Evolutionary conservation across 1,140 invertebrate genomes (phyloP).

Genomic region (Hesperophylax magnus): DNA sequence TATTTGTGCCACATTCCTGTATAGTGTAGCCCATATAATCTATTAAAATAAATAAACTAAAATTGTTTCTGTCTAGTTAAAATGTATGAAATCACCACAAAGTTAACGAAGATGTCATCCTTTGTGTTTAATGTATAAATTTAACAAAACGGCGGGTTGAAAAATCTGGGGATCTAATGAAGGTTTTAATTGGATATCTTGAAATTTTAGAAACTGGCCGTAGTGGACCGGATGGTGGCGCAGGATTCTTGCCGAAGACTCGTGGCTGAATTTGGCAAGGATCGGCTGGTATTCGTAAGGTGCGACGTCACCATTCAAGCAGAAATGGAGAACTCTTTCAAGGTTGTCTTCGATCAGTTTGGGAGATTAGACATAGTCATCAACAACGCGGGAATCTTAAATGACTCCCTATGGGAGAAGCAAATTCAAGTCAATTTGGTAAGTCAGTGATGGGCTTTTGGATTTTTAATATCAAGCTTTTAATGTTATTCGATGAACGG

Average conservation of each 20-base stretch:
- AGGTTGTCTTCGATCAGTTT: conserved; percentile 70
- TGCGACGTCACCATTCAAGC: conserved; percentile 78
- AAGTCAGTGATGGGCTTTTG: conserved; percentile 48
- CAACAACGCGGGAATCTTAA: conserved; percentile 75
- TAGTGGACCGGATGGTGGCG: conserved; percentile 61
- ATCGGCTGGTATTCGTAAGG: conserved; percentile 62
- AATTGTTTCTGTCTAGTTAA: too few species aligned
- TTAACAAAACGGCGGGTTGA: too few species aligned
- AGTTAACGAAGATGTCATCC: too few species aligned
- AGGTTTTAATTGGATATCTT: neutral
- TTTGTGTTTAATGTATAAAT: too few species aligned
- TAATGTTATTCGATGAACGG: too few species aligned
- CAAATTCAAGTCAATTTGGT: conserved; percentile 67
- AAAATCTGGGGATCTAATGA: too few species aligned
- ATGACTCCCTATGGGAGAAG: conserved; percentile 61
- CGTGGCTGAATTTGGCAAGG: conserved; percentile 58
- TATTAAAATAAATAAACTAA: too few species aligned
- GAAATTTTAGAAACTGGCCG: conserved; percentile 60
- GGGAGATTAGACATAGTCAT: conserved; percentile 77
- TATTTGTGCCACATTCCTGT: too few species aligned
- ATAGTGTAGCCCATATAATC: too few species aligned
- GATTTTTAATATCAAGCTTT: too few species aligned
- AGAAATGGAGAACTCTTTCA: conserved; percentile 76
- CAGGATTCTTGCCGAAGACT: conserved; percentile 56
- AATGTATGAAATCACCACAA: too few species aligned